Base-by-base conservation (phyloP, 2,888 invertebrate species). In the Dioctria linearis region DNA sequence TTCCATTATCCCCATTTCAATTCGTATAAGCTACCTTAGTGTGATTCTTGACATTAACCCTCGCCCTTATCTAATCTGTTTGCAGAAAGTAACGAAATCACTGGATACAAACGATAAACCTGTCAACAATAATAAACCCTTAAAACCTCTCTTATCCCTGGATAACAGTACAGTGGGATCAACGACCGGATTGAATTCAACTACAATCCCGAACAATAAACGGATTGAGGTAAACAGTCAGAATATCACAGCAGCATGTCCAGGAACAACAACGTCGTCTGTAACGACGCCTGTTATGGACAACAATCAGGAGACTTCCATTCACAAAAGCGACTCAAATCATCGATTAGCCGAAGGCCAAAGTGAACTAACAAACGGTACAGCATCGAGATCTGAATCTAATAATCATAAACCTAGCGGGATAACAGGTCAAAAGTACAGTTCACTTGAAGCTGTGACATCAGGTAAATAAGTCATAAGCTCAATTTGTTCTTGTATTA, bases 31-130 rank as follows among this genome's bases (percentile, higher is more conserved):
- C 25, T 25, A 25, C 25, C 25, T 25, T 0, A 25, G 25, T 82
- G 40, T 79, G 11, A 59, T 5, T 25, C 25, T 25, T 25, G 25
- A 25, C 25, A 25, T 25, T 25, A 25, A 25, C 25, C 25, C 25
- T 25, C 25, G 25, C 25, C 25, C 25, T 65, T 49, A 13, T 61
- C 66, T 42, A n/a, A 43, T 73, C 73, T 67, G 73, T 81, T 40
- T 83, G 46, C 86, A 88, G 88, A 88, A 89, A 86, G 85, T 86
- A 83, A 86, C 87, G 78, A 88, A 88, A 85, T 88, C 89, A 59
- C 84, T 89, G 84, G 88, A 88, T 84, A 87, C 87, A 65, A 87
- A 85, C 82, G 88, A 88, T 78, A 88, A 87, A 84, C 82, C 86
- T 39, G 86, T 85, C 66, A 82, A 81, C 73, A 88, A 88, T 83